phyloP scores from a whole-genome alignment of 2,113 vertebrate genomes.

The Peromyscus leucopus region DNA sequence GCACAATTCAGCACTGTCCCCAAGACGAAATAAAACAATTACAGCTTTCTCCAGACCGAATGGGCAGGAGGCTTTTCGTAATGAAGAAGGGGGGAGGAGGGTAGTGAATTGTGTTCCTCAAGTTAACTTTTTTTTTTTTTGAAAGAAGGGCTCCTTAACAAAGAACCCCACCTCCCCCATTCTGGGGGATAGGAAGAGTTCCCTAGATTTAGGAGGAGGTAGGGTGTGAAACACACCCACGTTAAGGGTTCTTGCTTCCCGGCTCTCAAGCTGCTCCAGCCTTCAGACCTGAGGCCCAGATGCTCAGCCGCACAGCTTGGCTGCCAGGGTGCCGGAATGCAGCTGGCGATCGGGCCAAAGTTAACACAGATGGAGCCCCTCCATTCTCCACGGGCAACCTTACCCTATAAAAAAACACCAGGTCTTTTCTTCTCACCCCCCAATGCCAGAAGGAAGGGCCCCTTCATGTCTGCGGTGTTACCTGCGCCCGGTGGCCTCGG shows the following conservation, averaged over 20 bases:
- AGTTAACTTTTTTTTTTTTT: background rate
- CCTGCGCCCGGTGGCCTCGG: background rate
- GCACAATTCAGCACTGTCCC: slow-evolving; percentile 50
- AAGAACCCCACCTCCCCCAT: background rate
- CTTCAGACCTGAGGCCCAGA: background rate
- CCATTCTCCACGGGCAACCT: background rate
- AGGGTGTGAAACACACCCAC: background rate
- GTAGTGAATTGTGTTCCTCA: background rate
- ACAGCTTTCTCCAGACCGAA: slow-evolving; percentile 47
- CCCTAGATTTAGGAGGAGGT: background rate
- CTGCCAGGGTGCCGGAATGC: background rate
- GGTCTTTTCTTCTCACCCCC: slow-evolving; percentile 11
- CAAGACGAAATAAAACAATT: slow-evolving; percentile 65
- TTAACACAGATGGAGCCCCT: background rate
- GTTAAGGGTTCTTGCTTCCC: background rate
- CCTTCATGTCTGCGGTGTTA: background rate
- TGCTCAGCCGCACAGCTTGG: background rate
- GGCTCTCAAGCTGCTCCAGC: background rate
- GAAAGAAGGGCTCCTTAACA: background rate
- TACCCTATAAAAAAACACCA: slow-evolving; percentile 4
- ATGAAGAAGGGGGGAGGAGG: background rate
- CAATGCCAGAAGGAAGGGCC: background rate
- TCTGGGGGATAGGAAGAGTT: background rate
- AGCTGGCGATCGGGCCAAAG: slow-evolving; percentile 15
- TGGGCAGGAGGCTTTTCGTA: slow-evolving; percentile 24